Conservation (phyloP, 2,888 invertebrate species). For the Heliothis peltigera region DNA sequence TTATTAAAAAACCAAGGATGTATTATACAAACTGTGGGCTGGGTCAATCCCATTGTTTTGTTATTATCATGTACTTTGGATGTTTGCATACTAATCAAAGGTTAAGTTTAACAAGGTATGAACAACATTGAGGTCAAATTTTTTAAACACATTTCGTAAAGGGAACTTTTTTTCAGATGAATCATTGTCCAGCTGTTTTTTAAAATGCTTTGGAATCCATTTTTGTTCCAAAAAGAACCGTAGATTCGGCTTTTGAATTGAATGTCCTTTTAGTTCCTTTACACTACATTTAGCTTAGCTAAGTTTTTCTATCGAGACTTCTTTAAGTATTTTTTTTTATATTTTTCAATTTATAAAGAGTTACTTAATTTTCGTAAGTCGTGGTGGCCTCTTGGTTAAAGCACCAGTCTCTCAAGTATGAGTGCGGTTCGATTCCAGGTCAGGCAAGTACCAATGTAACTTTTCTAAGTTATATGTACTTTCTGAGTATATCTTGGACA, state of each 20-base stretch:
- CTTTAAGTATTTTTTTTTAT: too few species aligned
- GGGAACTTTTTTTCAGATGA: not conserved
- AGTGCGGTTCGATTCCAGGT: too few species aligned
- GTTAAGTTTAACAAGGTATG: constrained; percentile 12
- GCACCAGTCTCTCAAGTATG: too few species aligned
- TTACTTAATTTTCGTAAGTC: too few species aligned
- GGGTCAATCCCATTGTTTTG: constrained; percentile 21
- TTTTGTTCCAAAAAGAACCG: not conserved
- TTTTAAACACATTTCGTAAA: constrained; percentile 1
- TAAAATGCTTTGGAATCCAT: not conserved
- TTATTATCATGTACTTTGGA: not conserved
- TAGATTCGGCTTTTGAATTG: not conserved
- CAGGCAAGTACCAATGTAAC: too few species aligned
- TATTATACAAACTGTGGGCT: constrained; percentile 8
- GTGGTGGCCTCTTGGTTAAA: too few species aligned
- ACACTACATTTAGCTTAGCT: not conserved
- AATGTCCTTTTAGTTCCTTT: not conserved
- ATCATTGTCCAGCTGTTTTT: not conserved
- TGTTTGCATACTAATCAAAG: constrained; percentile 10
- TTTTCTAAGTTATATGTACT: too few species aligned
- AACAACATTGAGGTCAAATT: not conserved
- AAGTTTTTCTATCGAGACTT: not conserved
- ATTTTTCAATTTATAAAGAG: too few species aligned
- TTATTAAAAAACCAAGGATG: constrained; percentile 26
- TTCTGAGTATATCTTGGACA: too few species aligned